Percentiles rank a stretch among this genome's conserved stretches.
These are phyloP conservation scores for Regulus satrapa DNA, from an alignment of 2,113 vertebrate genomes.

Conservation along the genomic window DNA sequence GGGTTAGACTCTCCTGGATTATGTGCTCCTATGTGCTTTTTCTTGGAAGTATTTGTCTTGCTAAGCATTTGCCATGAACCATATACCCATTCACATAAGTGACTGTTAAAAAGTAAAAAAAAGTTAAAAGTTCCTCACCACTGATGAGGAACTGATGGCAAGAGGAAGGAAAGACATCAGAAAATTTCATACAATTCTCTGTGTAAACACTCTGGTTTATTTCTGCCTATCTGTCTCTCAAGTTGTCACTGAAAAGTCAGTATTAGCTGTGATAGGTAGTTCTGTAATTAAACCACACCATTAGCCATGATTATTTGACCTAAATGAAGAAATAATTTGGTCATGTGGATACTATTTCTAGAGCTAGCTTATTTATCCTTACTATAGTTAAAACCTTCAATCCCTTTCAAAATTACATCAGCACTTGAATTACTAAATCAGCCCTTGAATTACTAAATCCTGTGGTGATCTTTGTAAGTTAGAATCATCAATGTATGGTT, in stretches of 20 bases:
- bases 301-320: background rate
- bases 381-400: background rate
- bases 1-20: background rate
- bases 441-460: background rate
- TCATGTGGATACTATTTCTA: background rate
- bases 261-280: background rate
- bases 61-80: background rate
- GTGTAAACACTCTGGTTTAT: background rate
- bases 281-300: background rate
- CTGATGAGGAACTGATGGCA: background rate
- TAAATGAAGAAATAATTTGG: background rate
- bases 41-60: background rate
- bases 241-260: background rate
- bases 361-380: background rate
- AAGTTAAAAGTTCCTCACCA: no score
- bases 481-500: background rate
- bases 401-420: background rate
- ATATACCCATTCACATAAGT: background rate
- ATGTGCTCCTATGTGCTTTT: background rate
- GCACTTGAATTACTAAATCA: background rate
- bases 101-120: background rate
- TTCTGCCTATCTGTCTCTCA: background rate
- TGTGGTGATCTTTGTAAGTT: background rate
- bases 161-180: background rate
- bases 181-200: background rate